Base-by-base conservation (phyloP, 2,888 invertebrate genomes). In the Leucoma salicis region DNA sequence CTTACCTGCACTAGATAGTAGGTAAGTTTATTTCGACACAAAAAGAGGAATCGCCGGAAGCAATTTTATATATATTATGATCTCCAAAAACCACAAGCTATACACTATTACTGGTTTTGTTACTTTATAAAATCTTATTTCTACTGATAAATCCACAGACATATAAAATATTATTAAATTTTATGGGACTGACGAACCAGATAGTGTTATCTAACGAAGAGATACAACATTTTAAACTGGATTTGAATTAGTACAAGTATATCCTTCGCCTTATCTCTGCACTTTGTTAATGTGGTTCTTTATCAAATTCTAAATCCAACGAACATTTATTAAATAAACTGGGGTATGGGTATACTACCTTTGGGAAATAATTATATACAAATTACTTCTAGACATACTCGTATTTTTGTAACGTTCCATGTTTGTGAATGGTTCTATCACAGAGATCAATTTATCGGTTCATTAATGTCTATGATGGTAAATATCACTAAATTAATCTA, bases 371-470 rank as follows among this genome's bases (percentile, higher is more conserved):
- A 73, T 69, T 58, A 75, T 72, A 70, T 75, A 86, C 83, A 86
- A 84, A 86, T 85, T 79, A 73, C 78, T 76, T 62, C 68, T 58
- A 66, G 70, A 67, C 71, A 79, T 72, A 78, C n/a, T n/a, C n/a
- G n/a, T 76, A 83, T 82, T 79, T 82, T 77, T 81, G 81, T 85
- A 75, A 83, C 75, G 74, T 75, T 65, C 63, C 73, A 73, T 77
- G 74, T 79, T 79, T 77, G 77, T 82, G 74, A 80, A 78, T 74
- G 70, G 71, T 62, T 71, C 77, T 80, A 82, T 84, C 81, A 78
- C 59, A 69, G 73, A 73, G 77, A 82, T 82, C 82, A 80, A 82
- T 83, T 87, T 80, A 83, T 85, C 77, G 74, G 74, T 77, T 86
- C 80, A 78, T 87, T 86, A 85, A 74, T 61, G 61, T 51, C 70